Percentiles rank a stretch among this genome's conserved stretches.
Evolutionary conservation across 2,888 invertebrate genomes (phyloP).

Genomic region (Shargacucullia verbasci): DNA sequence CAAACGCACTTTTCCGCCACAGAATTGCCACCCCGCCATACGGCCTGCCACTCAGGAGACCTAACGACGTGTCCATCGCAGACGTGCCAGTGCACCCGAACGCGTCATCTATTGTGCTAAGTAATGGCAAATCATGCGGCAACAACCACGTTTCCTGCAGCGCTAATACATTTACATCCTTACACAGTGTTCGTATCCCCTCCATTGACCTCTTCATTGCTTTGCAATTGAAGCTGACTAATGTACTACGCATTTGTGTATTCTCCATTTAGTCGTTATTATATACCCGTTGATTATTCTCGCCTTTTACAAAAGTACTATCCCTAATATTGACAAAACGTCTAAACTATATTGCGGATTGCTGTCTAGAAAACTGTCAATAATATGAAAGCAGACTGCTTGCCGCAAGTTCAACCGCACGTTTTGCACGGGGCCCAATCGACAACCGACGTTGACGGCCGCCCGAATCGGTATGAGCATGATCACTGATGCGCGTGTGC

Average conservation of each 20-base stretch:
- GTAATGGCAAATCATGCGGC: constrained; percentile 3
- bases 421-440: too few species aligned
- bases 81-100: constrained; percentile 9
- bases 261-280: constrained; percentile 3
- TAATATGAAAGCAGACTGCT: too few species aligned
- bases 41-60: constrained; percentile 4
- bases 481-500: too few species aligned
- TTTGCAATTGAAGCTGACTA: constrained; percentile 7
- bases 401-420: too few species aligned
- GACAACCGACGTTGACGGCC: too few species aligned
- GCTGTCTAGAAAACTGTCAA: too few species aligned
- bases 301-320: too few species aligned
- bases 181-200: constrained; percentile 10
- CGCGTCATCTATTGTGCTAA: constrained; percentile 2
- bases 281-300: constrained; percentile 2
- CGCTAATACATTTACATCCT: background rate
- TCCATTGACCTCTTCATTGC: constrained; percentile 8
- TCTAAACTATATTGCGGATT: too few species aligned
- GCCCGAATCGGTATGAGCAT: too few species aligned
- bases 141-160: too few species aligned
- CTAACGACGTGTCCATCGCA: constrained; percentile 8
- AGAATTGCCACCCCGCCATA: too few species aligned
- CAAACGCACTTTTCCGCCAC: too few species aligned
- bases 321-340: constrained; percentile 4
- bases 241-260: constrained; percentile 4